These are phyloP conservation scores for Mormyrus lacerda DNA, from an alignment of 2,113 vertebrate genomes.

Conservation along the genomic window DNA sequence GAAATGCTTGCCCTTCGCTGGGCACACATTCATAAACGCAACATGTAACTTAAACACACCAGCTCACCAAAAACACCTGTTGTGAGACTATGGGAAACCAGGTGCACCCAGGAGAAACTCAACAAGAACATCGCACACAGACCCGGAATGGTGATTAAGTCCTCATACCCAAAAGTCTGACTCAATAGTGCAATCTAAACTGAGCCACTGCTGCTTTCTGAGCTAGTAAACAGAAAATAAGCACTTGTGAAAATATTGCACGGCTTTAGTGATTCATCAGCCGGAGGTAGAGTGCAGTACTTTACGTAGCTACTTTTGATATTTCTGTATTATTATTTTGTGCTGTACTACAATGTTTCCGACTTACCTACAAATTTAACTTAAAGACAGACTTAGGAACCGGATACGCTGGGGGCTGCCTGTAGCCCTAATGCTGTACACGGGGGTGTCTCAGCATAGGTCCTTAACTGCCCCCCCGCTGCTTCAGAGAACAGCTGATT, in stretches of 20 bases:
- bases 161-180: neutral
- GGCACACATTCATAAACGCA: neutral
- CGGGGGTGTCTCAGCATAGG: neutral
- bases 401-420: neutral
- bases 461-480: neutral
- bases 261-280: neutral
- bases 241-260: neutral
- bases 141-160: neutral
- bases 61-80: neutral
- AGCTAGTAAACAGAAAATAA: neutral
- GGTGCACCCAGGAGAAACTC: neutral
- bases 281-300: neutral
- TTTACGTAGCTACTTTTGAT: neutral
- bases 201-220: neutral
- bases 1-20: neutral
- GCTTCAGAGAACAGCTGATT: neutral
- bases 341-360: neutral
- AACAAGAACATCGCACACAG: neutral
- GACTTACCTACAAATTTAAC: neutral
- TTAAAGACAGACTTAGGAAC: neutral
- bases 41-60: neutral
- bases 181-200: neutral
- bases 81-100: neutral
- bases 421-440: neutral
- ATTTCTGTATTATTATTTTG: neutral